Percentiles rank a stretch among this genome's conserved stretches.
These are phyloP conservation scores for Rallus crepitans DNA, from an alignment of 2,797 vertebrate genomes.

Conservation along the genomic window DNA sequence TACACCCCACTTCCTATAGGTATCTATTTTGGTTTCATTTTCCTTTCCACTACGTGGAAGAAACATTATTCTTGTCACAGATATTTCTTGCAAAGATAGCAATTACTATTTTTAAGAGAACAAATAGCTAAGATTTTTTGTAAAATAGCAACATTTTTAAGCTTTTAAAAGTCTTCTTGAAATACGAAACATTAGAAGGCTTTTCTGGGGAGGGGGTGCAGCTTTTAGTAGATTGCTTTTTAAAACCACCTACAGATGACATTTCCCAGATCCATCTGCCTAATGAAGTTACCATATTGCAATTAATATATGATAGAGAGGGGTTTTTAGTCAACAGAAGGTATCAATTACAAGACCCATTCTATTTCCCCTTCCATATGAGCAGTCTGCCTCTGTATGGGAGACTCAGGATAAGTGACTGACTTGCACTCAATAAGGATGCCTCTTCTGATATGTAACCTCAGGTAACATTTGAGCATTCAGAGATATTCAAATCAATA, in stretches of 20 bases:
- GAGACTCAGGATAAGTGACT: not conserved
- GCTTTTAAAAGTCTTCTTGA: not conserved
- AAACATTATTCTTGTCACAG: not conserved
- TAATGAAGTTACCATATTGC: slow-evolving; percentile 26
- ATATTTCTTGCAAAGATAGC: not conserved
- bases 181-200: not conserved
- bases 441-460: not conserved
- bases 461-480: not conserved
- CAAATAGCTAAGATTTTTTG: not conserved
- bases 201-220: not conserved
- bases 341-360: not conserved
- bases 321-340: not conserved
- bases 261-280: slow-evolving; percentile 27
- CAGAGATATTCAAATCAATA: not conserved
- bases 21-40: not conserved
- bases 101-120: not conserved
- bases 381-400: not conserved
- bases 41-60: not conserved
- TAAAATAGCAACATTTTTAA: not conserved
- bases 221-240: slow-evolving; percentile 18
- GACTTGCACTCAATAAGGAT: not conserved
- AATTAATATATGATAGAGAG: not conserved
- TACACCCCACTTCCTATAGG: not conserved
- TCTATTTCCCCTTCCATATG: not conserved
- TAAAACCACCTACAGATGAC: not conserved